Evolutionary conservation across 2,888 invertebrate species (phyloP).

Genomic region (Rhimphoctona megacephalus): DNA sequence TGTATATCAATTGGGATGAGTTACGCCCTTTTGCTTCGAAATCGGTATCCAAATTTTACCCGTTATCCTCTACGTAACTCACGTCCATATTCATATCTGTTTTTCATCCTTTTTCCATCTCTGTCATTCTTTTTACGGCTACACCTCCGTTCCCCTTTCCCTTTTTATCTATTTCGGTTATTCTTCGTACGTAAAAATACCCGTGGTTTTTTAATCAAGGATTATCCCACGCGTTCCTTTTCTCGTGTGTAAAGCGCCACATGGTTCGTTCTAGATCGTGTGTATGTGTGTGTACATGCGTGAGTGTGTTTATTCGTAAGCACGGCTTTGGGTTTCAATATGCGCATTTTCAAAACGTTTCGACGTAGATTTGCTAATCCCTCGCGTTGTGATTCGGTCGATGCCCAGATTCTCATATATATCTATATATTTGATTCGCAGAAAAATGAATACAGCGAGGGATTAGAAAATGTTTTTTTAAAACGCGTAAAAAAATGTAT

Average conservation of each 20-base stretch:
- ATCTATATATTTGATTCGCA: slow-evolving; percentile 1
- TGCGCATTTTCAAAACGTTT: slow-evolving; percentile 60
- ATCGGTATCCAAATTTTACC: neutral
- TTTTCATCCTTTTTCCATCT: slow-evolving; percentile 14
- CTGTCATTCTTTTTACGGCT: neutral
- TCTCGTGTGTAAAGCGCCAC: slow-evolving; percentile 21
- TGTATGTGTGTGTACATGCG: neutral
- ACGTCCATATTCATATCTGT: slow-evolving; percentile 21
- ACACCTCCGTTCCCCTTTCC: slow-evolving; percentile 3
- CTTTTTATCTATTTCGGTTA: slow-evolving; percentile 7
- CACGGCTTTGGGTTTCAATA: slow-evolving; percentile 59
- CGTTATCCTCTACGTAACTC: neutral
- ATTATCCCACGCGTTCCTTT: slow-evolving; percentile 77
- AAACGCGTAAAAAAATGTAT: slow-evolving; percentile 15
- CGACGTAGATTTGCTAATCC: slow-evolving; percentile 57
- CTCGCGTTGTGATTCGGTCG: slow-evolving; percentile 13
- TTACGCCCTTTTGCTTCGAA: neutral
- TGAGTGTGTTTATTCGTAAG: slow-evolving; percentile 29
- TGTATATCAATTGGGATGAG: neutral
- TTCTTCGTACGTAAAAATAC: slow-evolving; percentile 51
- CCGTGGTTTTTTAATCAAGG: slow-evolving; percentile 80
- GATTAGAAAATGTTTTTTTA: slow-evolving; percentile 15
- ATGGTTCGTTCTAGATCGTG: neutral
- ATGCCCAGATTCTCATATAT: slow-evolving; percentile 18
- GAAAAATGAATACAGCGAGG: neutral